Conservation (phyloP, 2,797 vertebrate genomes). For the Percopsis omiscomaycus region DNA sequence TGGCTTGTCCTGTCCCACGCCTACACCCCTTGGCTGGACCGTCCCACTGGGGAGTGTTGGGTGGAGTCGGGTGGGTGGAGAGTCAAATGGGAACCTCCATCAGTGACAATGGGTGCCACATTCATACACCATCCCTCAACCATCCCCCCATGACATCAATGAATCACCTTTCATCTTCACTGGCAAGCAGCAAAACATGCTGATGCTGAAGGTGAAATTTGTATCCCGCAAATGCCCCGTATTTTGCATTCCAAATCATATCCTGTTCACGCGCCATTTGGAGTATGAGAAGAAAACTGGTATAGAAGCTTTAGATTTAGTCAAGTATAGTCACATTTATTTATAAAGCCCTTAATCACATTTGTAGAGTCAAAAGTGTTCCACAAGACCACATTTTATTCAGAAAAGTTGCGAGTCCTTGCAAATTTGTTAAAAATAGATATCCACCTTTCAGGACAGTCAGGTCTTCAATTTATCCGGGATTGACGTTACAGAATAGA, state of each 20-base stretch:
- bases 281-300: slow-evolving; percentile 4
- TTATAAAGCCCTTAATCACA: too few relatives aligned
- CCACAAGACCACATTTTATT: too few relatives aligned
- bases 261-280: neutral
- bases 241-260: slow-evolving; percentile 1
- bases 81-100: slow-evolving; percentile 31
- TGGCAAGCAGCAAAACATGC: slow-evolving; percentile 17
- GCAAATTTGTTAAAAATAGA: too few relatives aligned
- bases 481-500: too few relatives aligned
- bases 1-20: slow-evolving; percentile 50
- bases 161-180: slow-evolving; percentile 48
- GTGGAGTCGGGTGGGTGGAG: slow-evolving; percentile 32
- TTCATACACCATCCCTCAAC: slow-evolving; percentile 37
- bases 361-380: too few relatives aligned
- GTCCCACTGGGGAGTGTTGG: slow-evolving; percentile 54
- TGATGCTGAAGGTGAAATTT: neutral
- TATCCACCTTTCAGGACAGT: too few relatives aligned
- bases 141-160: slow-evolving; percentile 45
- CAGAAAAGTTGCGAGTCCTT: too few relatives aligned
- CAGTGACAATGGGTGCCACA: slow-evolving; percentile 53
- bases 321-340: too few relatives aligned
- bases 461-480: too few relatives aligned
- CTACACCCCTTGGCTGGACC: slow-evolving; percentile 44
- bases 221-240: slow-evolving; percentile 1
- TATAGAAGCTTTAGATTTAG: too few relatives aligned